Evolutionary conservation across 2,113 vertebrate species (phyloP).

Genomic region (Podarcis muralis): DNA sequence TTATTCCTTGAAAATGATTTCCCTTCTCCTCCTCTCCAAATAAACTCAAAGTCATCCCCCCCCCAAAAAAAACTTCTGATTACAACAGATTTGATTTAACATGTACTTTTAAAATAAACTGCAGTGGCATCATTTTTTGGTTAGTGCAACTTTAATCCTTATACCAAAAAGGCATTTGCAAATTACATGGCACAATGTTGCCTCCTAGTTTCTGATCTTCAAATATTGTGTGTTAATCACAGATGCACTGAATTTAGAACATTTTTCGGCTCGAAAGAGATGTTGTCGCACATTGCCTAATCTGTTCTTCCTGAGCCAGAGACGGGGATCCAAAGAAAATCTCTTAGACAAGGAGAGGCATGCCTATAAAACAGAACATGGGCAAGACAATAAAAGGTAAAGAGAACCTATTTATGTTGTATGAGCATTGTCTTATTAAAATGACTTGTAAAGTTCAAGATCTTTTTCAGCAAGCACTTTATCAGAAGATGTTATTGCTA

Average conservation of each 20-base stretch:
- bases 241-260: slow-evolving; percentile 34
- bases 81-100: not conserved
- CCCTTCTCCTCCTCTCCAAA: not conserved
- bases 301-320: not conserved
- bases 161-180: slow-evolving; percentile 2
- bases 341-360: slow-evolving; percentile 15
- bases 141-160: slow-evolving; percentile 5
- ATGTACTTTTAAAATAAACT: slow-evolving; percentile 7
- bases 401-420: slow-evolving; percentile 11
- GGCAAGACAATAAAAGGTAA: slow-evolving; percentile 10
- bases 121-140: not conserved
- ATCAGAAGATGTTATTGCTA: not conserved
- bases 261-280: slow-evolving; percentile 8
- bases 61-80: not conserved
- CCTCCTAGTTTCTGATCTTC: slow-evolving; percentile 21
- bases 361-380: slow-evolving; percentile 9
- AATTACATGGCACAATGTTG: slow-evolving; percentile 2
- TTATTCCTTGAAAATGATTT: slow-evolving; percentile 1
- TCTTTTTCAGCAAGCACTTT: slow-evolving; percentile 1
- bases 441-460: not conserved
- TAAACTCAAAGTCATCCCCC: not conserved
- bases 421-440: slow-evolving; percentile 15
- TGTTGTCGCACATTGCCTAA: slow-evolving; percentile 17
- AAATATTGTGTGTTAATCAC: not conserved
- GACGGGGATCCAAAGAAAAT: not conserved